A percentile compares a stretch with the other conserved stretches of the same genome.
Evolutionary conservation across 35 echinoderm and acorn worm genomes (phyloP).

Genomic region (Hemicentrotus pulcherrimus): DNA sequence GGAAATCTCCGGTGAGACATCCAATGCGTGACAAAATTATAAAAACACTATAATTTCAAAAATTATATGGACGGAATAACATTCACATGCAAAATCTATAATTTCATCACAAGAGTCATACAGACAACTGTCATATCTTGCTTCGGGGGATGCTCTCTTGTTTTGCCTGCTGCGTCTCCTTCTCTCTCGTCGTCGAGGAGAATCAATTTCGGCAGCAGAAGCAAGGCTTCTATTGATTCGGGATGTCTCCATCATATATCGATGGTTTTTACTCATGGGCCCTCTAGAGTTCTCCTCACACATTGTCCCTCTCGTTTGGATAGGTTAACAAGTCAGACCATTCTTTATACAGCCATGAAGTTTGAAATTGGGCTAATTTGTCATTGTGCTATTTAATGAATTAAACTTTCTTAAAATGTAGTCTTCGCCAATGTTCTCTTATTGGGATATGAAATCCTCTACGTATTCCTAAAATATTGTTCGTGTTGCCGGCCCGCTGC

Average conservation of each 20-base stretch:
- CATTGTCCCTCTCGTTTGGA: neutral
- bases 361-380: neutral
- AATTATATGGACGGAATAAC: neutral
- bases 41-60: neutral
- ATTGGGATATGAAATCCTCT: too few relatives aligned
- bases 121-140: conserved; percentile 13
- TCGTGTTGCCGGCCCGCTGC: too few relatives aligned
- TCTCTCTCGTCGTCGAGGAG: neutral
- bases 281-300: neutral
- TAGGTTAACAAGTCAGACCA: neutral
- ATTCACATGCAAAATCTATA: neutral
- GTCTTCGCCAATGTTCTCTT: too few relatives aligned
- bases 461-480: too few relatives aligned
- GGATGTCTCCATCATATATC: neutral
- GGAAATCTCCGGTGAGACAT: neutral
- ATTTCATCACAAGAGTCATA: conserved; percentile 25
- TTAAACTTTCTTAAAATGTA: neutral
- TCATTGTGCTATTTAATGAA: neutral
- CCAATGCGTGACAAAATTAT: neutral
- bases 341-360: neutral
- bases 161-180: neutral
- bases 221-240: conserved; percentile 15
- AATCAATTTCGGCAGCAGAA: conserved; percentile 31
- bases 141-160: neutral
- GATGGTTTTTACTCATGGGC: neutral